phyloP scores from a whole-genome alignment of 2,888 invertebrate species.

The Spatulosminthurus flaviceps region DNA sequence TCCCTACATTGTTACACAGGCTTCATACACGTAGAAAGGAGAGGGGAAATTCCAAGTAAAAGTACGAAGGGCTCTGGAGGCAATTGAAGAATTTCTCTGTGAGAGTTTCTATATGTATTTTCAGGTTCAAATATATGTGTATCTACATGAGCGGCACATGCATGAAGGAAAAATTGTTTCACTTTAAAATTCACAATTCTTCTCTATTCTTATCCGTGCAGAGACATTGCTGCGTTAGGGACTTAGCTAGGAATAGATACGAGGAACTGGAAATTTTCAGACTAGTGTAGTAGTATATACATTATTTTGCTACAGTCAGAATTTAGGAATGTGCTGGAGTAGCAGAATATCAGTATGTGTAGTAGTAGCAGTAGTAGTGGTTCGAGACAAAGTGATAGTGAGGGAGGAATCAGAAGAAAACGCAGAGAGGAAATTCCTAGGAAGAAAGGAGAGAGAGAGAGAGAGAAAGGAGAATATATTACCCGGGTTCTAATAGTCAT shows the following conservation, averaged over 20 bases:
- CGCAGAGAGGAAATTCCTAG: too few relatives aligned
- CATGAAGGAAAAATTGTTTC: slow-evolving; percentile 38
- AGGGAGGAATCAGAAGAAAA: background rate
- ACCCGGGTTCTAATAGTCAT: slow-evolving; percentile 52
- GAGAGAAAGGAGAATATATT: slow-evolving; percentile 49
- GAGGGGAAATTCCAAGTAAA: background rate
- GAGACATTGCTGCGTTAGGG: too few relatives aligned
- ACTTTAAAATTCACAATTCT: slow-evolving; percentile 35
- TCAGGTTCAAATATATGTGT: background rate
- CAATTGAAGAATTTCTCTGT: slow-evolving; percentile 37
- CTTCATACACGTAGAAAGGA: background rate
- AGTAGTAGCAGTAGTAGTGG: too few relatives aligned
- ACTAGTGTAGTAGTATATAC: too few relatives aligned
- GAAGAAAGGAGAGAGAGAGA: slow-evolving; percentile 7
- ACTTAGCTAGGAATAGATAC: too few relatives aligned
- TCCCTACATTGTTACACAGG: slow-evolving; percentile 20
- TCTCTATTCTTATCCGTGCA: too few relatives aligned
- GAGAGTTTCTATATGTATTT: too few relatives aligned
- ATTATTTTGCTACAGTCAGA: background rate
- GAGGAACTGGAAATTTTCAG: too few relatives aligned
- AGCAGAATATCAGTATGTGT: background rate
- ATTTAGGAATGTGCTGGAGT: background rate
- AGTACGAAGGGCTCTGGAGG: slow-evolving; percentile 6
- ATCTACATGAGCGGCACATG: background rate
- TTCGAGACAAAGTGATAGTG: background rate